Base-by-base conservation (phyloP, 2,888 invertebrate species). In the Altica lythri region DNA sequence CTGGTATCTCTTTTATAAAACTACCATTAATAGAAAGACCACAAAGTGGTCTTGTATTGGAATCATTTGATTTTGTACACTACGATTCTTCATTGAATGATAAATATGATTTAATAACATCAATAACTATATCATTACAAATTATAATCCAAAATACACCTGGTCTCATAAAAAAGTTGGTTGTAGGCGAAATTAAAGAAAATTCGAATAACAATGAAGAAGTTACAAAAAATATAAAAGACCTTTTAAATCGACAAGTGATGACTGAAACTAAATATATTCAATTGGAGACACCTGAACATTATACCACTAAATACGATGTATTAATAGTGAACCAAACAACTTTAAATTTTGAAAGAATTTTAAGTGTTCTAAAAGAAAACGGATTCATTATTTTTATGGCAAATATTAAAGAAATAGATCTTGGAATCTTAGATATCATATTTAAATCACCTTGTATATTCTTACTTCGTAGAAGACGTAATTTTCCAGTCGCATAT, bases 1-100 rank as follows among this genome's bases (percentile, higher is more conserved):
- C 78, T 30, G 83, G 83, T n/a, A 65, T 84, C 2, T 81, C 81
- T 64, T 80, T 82, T 0, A 81, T 79, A 1, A 83, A 84, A 29
- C 76, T 81, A 0, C 74, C 80, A 17, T 75, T 74, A 17, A 45
- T 80, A 29, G 73, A 74, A 47, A 78, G 77, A 35, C 74, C 76
- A 4, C 77, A 79, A 17, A 75, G 76, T 10, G 75, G 78, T 1
- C 82, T 84, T 1, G 72, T 81, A 1, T 64, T 84, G 8, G 85
- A 85, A 67, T 74, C 77, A 44, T 81, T 80, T 64, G 67, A 70
- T 29, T 85, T 85, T 64, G 71, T 83, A 0, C 79, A 83, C 1
- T 77, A 83, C 62, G 68, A 68, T 4, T 74, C 77, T 46, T 60
- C 64, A 5, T 5, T 40, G 5, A 29, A 19, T 10, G 37, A 54